Base-by-base conservation (phyloP, 2,797 vertebrate species). In the Tadarida brasiliensis region DNA sequence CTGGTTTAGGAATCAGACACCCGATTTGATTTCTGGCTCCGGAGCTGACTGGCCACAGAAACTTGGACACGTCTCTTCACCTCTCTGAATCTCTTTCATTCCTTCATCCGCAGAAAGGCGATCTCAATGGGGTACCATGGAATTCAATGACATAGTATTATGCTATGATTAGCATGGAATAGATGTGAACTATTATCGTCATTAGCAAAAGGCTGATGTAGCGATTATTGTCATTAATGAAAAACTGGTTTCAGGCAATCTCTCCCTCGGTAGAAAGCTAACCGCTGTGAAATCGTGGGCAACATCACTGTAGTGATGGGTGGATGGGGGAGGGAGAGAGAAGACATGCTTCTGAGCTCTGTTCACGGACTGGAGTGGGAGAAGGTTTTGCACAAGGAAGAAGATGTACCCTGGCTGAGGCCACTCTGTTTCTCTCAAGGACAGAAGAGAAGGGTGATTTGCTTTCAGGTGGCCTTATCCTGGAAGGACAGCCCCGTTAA, bases 241-340 rank as follows among this genome's bases (percentile, higher is more conserved):
- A 81, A 96, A 78, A 33, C 22, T 67, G 63, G 33, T 85, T 51
- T 80, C 82, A 24, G 33, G 63, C 61, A 39, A 63, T 39, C 28
- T 49, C 17, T 93, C n/a, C 95, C 59, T 71, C 28, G 26, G 39
- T 85, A 49, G 44, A 87, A 82, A 68, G 78, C 94, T 88, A 96
- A 90, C 30, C 3, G 22, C 71, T 87, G 15, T 89, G 74, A 84
- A 87, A 81, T 87, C 24, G 7, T 54, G 57, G 57, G 49, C 33
- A 49, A 17, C 63, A 5, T 9, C 16, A 4, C 2, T 20, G 61
- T 5, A 11, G 10, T 16, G 26, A 65, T 20, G 33, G 26, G 65
- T 4, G n/a, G n/a, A 11, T 26, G 12, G 4, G 3, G 9, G 28
- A 33, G 24, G n/a, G 3, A n/a, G 63, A n/a, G 70, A 88, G 82